Evolutionary conservation across 2,113 vertebrate species (phyloP), one percentile per base, ranked within the genome.

Genomic region (Seriola dumerili): DNA sequence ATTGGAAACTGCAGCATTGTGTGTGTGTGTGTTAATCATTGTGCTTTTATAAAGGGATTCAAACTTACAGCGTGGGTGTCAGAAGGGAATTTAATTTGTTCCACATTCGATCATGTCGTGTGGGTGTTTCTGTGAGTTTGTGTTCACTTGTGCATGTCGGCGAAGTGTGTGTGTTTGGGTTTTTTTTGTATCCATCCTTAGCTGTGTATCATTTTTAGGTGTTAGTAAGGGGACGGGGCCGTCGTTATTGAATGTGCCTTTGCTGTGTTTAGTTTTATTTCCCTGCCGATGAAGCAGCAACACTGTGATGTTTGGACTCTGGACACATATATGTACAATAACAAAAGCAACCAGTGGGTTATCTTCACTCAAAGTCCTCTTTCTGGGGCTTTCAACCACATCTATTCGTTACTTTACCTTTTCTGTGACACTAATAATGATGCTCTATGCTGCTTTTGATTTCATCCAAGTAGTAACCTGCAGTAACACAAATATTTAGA

Each of bases 31-130:
- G 46, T 78, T 8, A 12, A 16, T 48, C 1, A 8, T 1, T 6
- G 52, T 19, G 73, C 63, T 85, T 25, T 77, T 55, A n/a, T 71
- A 84, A 92, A 91, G 89, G 89, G 88, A 93, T 78, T 70, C 61
- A 32, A 42, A 50, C 34, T n/a, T 36, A 13, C 50, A 5, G 69
- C 4, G 63, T 25, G 32, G 36, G 29, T 36, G 38, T 72, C 58
- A 25, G 34, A 75, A 80, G 63, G 81, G 76, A 71, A 82, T 67
- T 57, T 12, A 58, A 42, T 62, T 12, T 57, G 74, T 10, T 52
- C n/a, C 17, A 40, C 5, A 1, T 34, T n/a, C 1, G 3, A 32
- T 48, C 21, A 17, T 6, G 13, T 21, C 57, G 7, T 42, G 40
- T 9, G 48, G 3, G 63, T 12, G 38, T 77, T 32, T 44, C 10